Base-by-base conservation (phyloP, 2,888 invertebrate species). In the Plagodis dolabraria region DNA sequence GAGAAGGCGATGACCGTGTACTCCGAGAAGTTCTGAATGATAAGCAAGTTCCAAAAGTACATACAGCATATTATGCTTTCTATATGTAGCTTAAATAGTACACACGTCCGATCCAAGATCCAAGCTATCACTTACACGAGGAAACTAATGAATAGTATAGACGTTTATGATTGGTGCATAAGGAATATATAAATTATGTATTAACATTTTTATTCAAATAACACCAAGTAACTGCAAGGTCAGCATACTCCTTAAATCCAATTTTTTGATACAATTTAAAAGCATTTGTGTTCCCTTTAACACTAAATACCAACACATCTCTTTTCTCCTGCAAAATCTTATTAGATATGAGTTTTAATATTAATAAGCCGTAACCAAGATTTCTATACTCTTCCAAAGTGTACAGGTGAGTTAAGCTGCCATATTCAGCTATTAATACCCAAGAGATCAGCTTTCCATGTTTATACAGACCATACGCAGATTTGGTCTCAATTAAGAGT, bases 341-440 rank as follows among this genome's bases (percentile, higher is more conserved):
- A 57, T 88, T 83, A 7, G 76, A 70, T 6, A 83, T 74, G 0
- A 82, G 42, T 64, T 85, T 87, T 0, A 83, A 38, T 0, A 85
- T 61, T 33, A 83, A 45, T 49, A 79, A 79, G 0, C 77, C 87
- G 46, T 84, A 87, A 0, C 87, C 87, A 57, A 80, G 82, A 12
- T 75, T 75, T 60, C 88, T 83, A 4, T 86, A 71, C 2, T 74
- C 67, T 60, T 83, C 78, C 33, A 85, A 11, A 0, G 85, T 86
- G 44, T 77, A 87, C 8, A 87, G 61, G 58, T 89, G 87, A 0
- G 77, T 69, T 0, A 87, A 65, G 2, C 77, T 74, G 0, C 89
- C 88, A 47, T 67, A 71, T 70, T 87, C 85, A 33, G 79, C 83
- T 7, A 86, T 64, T 8, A 80, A 72, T 0, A 79, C 71, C 86